Evolutionary conservation across 2,888 invertebrate species (phyloP).

Genomic region (Phengaris alcon): DNA sequence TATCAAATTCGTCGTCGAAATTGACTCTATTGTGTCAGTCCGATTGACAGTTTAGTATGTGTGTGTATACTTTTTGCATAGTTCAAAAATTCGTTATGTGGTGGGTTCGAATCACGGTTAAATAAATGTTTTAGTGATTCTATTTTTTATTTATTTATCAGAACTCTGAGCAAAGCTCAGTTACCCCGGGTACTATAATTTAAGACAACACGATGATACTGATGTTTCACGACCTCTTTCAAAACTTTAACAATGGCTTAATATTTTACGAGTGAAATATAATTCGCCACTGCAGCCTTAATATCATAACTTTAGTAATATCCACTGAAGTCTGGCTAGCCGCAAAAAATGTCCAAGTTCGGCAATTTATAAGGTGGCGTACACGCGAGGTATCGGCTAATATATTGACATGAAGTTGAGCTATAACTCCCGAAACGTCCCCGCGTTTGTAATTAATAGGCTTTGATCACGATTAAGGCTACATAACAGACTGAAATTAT

Average conservation of each 20-base stretch:
- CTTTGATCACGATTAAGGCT: constrained; percentile 30
- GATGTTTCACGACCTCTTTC: not conserved
- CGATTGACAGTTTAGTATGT: too few species aligned
- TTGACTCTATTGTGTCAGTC: too few species aligned
- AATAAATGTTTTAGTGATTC: too few species aligned
- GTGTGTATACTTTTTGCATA: too few species aligned
- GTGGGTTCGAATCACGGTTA: too few species aligned
- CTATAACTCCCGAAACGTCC: constrained; percentile 31
- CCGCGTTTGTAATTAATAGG: constrained; percentile 33
- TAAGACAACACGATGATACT: not conserved
- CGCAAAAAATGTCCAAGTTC: constrained; percentile 27
- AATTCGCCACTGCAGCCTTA: not conserved
- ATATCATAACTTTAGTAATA: constrained; percentile 12
- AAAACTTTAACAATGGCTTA: not conserved
- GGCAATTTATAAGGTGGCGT: not conserved
- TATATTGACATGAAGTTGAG: constrained; percentile 29
- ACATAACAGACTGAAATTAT: not conserved
- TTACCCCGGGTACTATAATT: not conserved
- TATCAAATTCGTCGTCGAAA: too few species aligned
- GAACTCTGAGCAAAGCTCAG: too few species aligned
- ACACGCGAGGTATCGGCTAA: constrained; percentile 22
- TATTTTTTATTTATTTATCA: too few species aligned
- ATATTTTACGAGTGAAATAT: constrained; percentile 9
- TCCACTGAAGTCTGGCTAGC: not conserved
- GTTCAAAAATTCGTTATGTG: too few species aligned